Base-by-base conservation (phyloP, 2,797 vertebrate genomes). In the Silurus lanzhouensis region DNA sequence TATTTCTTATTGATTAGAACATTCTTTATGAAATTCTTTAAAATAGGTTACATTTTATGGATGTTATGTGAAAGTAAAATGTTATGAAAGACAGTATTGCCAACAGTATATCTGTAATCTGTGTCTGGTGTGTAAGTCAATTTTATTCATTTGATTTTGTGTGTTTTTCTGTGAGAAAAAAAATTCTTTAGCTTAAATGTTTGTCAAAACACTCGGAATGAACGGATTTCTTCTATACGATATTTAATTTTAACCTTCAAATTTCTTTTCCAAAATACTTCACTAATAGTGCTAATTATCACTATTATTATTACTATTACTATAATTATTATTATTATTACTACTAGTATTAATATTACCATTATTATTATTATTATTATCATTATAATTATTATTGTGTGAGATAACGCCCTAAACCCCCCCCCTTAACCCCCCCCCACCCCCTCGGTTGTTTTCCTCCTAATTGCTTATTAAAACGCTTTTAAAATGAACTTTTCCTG, bases 401-500 rank as follows among this genome's bases (percentile, higher is more conserved):
- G 6, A 57, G 27, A 57, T 38, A 57, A 25, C 38, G 13, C 60
- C 22, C 52, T 38, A 38, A 38, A 3, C 78, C 44, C 52, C 83
- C 57, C 75, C 38, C 64, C 22, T 15, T 15, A 3, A 48, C 70
- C 77, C 66, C 77, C 58, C 76, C 22, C 20, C 48, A 48, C 70
- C 91, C 93, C 91, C 89, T 90, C 90, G 91, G 92, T 93, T 92
- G 93, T 93, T 92, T 94, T 91, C 91, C 92, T 91, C 92, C 93
- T 94, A 95, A 95, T 95, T 95, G 94, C 94, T 95, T 95, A 95
- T 95, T 95, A 95, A 95, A 95, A 93, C 93, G 93, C 94, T 93
- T 94, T 96, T 96, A 95, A 83, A 95, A 96, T 95, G 92, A 96
- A 96, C 94, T 96, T 96, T 95, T 95, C 92, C 96, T 97, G 97